Base-by-base conservation (phyloP, 2,113 vertebrate genomes). In the Grammomys dolichurus region DNA sequence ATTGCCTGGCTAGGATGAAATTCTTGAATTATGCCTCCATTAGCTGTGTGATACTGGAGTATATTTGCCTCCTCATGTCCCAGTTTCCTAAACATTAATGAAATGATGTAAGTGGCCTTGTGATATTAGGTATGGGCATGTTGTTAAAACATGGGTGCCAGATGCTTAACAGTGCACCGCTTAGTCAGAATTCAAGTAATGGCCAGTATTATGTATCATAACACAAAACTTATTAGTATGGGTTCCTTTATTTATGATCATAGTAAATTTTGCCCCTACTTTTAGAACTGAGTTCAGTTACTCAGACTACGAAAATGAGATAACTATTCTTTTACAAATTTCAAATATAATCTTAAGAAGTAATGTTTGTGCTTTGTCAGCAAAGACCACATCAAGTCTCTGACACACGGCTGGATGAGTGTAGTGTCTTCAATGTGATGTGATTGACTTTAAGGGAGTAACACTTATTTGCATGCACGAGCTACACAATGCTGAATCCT, bases 251-350 rank as follows among this genome's bases (percentile, higher is more conserved):
- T 72, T 90, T 93, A 75, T 58, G 17, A 31, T 3, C 8, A 70
- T 33, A 87, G 10, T 73, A 54, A 84, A 77, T 24, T 76, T 87
- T 91, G n/a, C 4, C 10, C 24, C 13, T 5, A 17, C 17, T 56
- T 69, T 51, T 82, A 11, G 46, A 19, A 31, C 22, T 87, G 28
- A n/a, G 51, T 93, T 72, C 48, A 63, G 20, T 58, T 87, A 65
- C 48, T 90, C 17, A 46, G n/a, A 8, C 76, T 58, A n/a, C 24
- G 14, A 36, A 82, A 82, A n/a, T 36, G 87, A 33, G 5, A 85
- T 86, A 77, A 75, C 40, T 54, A 82, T 69, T 51, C 16, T 65
- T 65, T 95, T 92, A 87, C 16, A 95, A 76, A 92, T 90, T 87
- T 95, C n/a, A 87, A 70, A 78, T 90, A 89, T 86, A 58, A 28